Conservation (phyloP, 2,797 vertebrate genomes). For the Sebastes itinus region DNA sequence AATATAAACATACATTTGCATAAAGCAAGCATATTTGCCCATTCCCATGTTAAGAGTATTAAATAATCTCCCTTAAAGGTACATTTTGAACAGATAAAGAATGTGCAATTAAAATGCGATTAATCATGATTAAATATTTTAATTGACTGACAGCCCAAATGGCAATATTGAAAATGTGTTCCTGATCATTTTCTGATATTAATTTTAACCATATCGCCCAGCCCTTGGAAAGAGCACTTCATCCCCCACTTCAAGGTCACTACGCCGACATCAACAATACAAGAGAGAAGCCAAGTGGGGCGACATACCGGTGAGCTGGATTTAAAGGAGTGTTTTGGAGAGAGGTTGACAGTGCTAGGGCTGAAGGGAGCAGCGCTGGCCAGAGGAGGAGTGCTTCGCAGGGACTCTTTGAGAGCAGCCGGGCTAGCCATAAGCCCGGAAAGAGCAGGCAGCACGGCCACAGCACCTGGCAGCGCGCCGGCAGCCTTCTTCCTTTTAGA, state of each 20-base stretch:
- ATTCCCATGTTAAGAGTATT: no score
- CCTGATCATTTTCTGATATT: not conserved
- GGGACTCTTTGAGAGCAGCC: slow-evolving; percentile 86
- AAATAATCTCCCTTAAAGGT: no score
- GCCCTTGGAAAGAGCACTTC: not conserved
- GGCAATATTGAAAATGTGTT: not conserved
- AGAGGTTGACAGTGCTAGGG: slow-evolving; percentile 80
- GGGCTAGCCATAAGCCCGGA: slow-evolving; percentile 76
- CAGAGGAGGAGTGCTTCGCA: slow-evolving; percentile 87
- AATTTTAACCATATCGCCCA: not conserved
- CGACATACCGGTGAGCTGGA: slow-evolving; percentile 81
- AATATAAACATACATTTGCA: no score
- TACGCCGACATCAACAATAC: not conserved
- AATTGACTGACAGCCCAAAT: no score
- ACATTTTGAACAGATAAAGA: no score
- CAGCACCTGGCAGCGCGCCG: slow-evolving; percentile 85
- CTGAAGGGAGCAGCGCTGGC: slow-evolving; percentile 61
- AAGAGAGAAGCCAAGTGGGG: not conserved
- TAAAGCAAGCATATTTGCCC: no score
- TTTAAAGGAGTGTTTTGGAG: slow-evolving; percentile 90
- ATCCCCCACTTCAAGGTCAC: not conserved
- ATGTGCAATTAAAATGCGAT: no score
- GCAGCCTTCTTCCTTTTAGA: slow-evolving; percentile 91
- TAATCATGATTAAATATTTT: no score
- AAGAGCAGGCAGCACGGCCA: slow-evolving; percentile 82